phyloP scores from a whole-genome alignment of 2,113 vertebrate species.

The Gavia stellata region DNA sequence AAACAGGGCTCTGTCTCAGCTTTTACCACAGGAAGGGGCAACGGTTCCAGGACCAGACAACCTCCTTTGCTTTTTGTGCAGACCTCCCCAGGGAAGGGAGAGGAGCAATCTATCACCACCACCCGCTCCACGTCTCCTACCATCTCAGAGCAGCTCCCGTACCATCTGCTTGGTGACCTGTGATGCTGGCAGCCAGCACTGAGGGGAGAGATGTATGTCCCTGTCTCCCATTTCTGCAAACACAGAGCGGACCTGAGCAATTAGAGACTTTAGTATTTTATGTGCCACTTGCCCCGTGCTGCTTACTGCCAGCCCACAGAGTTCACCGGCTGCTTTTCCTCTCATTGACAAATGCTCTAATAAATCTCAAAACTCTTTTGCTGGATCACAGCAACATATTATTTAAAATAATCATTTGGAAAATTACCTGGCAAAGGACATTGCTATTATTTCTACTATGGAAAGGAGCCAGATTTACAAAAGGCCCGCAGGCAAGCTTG shows the following conservation, averaged over 20 bases:
- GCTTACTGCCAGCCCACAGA: not conserved
- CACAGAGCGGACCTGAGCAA: not conserved
- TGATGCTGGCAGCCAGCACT: not conserved
- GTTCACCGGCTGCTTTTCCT: not conserved
- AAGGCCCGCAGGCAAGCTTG: not conserved
- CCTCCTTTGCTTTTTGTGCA: not conserved
- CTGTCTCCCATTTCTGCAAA: not conserved
- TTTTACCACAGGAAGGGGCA: not conserved
- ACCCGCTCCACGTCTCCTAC: accelerated
- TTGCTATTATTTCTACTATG: constrained; percentile 16
- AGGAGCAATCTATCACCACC: not conserved
- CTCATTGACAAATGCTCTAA: not conserved
- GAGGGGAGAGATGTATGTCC: not conserved
- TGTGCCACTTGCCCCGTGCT: not conserved
- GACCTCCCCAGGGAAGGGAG: not conserved
- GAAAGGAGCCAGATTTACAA: not conserved
- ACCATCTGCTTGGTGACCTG: not conserved
- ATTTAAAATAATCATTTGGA: constrained; percentile 47
- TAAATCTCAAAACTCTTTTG: not conserved
- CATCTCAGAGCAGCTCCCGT: not conserved
- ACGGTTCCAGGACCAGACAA: not conserved
- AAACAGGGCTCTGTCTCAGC: not conserved
- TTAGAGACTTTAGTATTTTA: not conserved
- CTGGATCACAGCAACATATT: not conserved
- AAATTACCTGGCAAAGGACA: constrained; percentile 39